These are phyloP conservation scores for Blera fallax DNA, from an alignment of 2,888 invertebrate species.

Conservation along the genomic window DNA sequence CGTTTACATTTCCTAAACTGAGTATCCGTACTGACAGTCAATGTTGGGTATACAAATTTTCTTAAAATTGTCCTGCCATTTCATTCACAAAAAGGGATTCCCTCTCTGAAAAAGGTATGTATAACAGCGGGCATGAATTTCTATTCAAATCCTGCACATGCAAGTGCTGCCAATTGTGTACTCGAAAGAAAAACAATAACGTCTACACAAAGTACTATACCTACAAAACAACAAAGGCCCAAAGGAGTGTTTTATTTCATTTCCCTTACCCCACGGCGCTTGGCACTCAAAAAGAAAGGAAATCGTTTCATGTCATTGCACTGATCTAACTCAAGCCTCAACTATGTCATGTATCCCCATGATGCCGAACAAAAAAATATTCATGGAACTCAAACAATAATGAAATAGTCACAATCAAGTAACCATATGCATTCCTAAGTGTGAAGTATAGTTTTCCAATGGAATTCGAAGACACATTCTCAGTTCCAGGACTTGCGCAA, in stretches of 20 bases:
- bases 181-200: neutral
- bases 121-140: neutral
- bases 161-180: neutral
- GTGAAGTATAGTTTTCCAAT: conserved; percentile 11
- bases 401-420: conserved; percentile 29
- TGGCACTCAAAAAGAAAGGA: neutral
- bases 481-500: conserved; percentile 39
- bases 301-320: conserved; percentile 43
- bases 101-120: too few species aligned
- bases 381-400: neutral
- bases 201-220: neutral
- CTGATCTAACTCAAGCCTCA: conserved; percentile 31
- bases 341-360: conserved; percentile 19
- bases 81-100: too few species aligned
- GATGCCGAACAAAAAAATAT: conserved; percentile 1
- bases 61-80: too few species aligned
- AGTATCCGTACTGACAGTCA: too few species aligned
- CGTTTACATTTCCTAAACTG: too few species aligned
- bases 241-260: neutral
- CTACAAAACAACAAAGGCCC: neutral
- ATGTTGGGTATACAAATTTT: too few species aligned
- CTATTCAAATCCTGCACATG: neutral
- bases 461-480: neutral
- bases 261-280: neutral
- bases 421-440: neutral